Conservation (phyloP, 2,888 invertebrate species). For the Epicampocera succincta region DNA sequence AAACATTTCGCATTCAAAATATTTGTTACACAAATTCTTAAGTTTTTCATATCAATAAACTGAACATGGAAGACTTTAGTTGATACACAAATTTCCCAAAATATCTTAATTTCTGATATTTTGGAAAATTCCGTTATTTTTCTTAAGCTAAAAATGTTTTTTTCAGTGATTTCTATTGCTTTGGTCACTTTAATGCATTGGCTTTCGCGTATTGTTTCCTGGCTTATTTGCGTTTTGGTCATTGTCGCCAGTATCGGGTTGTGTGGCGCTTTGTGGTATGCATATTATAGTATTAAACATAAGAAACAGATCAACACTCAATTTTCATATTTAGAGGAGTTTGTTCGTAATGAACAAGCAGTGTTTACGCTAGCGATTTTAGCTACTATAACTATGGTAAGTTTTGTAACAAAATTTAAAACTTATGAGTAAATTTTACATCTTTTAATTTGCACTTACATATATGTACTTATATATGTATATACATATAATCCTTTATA, state of each 20-base stretch:
- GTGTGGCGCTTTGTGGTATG: constrained; percentile 93
- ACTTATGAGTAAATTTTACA: too few relatives aligned
- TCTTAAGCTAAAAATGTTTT: too few relatives aligned
- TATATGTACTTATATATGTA: too few relatives aligned
- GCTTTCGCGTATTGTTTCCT: constrained; percentile 91
- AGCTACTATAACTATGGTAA: constrained; percentile 92
- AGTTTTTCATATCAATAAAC: too few relatives aligned
- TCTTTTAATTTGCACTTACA: too few relatives aligned
- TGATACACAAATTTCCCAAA: too few relatives aligned
- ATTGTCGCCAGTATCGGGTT: constrained; percentile 89
- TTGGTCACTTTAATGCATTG: constrained; percentile 92
- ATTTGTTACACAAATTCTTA: too few relatives aligned
- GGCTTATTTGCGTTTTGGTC: constrained; percentile 92
- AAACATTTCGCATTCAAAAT: too few relatives aligned
- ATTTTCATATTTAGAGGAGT: constrained; percentile 86
- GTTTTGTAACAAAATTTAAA: neutral
- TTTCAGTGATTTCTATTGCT: constrained; percentile 90
- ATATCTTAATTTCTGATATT: too few relatives aligned
- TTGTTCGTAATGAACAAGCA: constrained; percentile 91
- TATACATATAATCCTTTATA: too few relatives aligned
- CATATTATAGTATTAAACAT: constrained; percentile 89
- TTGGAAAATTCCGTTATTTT: too few relatives aligned
- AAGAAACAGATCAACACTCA: constrained; percentile 74
- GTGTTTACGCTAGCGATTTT: constrained; percentile 92
- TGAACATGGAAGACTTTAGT: too few relatives aligned